Percentiles rank a stretch among this genome's conserved stretches.
phyloP scores from a whole-genome alignment of 2,888 invertebrate genomes.

The Dexiosoma caninum region DNA sequence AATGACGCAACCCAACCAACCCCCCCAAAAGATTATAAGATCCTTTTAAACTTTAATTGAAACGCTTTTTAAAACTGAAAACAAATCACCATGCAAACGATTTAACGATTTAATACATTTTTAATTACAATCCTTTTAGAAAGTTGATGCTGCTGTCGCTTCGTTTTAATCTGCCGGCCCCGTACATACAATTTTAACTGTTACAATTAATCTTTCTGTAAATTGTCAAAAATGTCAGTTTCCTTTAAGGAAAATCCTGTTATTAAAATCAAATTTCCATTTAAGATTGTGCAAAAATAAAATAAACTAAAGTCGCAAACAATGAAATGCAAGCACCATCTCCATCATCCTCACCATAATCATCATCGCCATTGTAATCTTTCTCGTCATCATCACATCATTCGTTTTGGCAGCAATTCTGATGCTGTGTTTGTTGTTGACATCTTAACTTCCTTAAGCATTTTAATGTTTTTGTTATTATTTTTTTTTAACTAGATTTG shows the following conservation, averaged over 20 bases:
- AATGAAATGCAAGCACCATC: conserved; percentile 12
- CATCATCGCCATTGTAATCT: conserved; percentile 7
- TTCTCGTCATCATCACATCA: conserved; percentile 40
- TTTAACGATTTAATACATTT: background rate
- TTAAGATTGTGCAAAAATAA: conserved; percentile 36
- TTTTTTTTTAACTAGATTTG: background rate
- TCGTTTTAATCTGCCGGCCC: background rate
- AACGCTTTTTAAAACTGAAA: background rate
- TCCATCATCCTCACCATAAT: background rate
- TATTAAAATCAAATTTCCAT: conserved; percentile 60
- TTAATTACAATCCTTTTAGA: conserved; percentile 1
- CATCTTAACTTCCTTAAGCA: conserved; percentile 54
- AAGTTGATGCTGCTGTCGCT: background rate
- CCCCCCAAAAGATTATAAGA: too few species aligned
- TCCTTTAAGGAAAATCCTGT: conserved; percentile 60
- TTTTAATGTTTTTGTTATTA: conserved; percentile 16
- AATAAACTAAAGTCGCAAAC: conserved; percentile 12
- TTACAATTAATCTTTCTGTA: conserved; percentile 53
- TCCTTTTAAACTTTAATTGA: too few species aligned
- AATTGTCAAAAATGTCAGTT: conserved; percentile 55
- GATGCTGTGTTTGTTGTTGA: conserved; percentile 25
- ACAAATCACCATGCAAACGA: background rate
- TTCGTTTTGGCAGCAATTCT: conserved; percentile 34
- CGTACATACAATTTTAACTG: conserved; percentile 21
- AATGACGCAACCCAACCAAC: too few species aligned